phyloP scores from a whole-genome alignment of 2,797 vertebrate species.

The Oophaga sylvatica region DNA sequence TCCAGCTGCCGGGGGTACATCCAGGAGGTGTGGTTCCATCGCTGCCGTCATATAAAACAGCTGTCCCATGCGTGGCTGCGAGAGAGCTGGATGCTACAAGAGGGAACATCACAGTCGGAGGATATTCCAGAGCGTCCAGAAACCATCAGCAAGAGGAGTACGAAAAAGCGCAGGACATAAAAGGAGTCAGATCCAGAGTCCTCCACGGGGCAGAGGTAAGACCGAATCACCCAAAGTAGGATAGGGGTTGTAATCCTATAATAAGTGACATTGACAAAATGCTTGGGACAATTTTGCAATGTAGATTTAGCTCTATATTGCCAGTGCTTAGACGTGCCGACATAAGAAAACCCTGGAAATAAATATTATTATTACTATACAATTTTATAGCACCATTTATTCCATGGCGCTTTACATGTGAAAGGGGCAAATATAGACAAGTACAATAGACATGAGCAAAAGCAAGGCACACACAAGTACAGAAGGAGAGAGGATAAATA shows the following conservation, averaged over 20 bases:
- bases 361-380: no score
- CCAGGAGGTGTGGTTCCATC: constrained; percentile 17
- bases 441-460: no score
- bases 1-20: background rate
- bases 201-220: constrained; percentile 30
- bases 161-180: background rate
- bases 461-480: no score
- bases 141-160: background rate
- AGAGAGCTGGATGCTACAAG: background rate
- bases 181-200: background rate
- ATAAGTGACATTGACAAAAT: background rate
- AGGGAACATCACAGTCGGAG: background rate
- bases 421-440: no score
- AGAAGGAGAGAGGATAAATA: no score
- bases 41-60: constrained; percentile 38
- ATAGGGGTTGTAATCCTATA: background rate
- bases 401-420: no score
- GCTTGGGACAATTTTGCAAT: no score
- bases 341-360: no score
- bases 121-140: background rate
- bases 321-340: no score
- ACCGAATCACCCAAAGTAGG: background rate
- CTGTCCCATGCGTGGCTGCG: background rate
- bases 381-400: no score
- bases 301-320: no score